These are phyloP conservation scores for Dascyllus trimaculatus DNA, from an alignment of 2,113 vertebrate genomes.

Conservation along the genomic window DNA sequence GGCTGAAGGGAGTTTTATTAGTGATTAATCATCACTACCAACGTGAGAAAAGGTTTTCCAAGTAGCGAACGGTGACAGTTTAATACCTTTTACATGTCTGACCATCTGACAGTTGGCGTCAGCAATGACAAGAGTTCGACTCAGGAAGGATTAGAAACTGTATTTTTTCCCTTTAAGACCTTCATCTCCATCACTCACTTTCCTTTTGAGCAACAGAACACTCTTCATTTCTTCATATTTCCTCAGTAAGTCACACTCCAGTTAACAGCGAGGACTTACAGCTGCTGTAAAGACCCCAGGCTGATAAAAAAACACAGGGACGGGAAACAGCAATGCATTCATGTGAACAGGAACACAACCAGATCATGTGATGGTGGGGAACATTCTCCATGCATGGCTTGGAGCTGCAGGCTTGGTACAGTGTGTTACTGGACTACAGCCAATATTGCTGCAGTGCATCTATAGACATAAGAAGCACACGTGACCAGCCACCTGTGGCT, in stretches of 20 bases:
- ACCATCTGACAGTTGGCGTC: too few relatives aligned
- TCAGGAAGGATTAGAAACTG: too few relatives aligned
- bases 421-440: background rate
- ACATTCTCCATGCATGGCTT: constrained; percentile 17
- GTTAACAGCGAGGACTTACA: background rate
- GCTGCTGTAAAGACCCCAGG: constrained; percentile 36
- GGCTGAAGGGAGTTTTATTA: too few relatives aligned
- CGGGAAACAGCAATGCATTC: constrained; percentile 19
- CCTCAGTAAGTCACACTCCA: constrained; percentile 31
- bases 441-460: background rate
- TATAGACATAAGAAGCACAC: background rate
- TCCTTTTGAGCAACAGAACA: background rate
- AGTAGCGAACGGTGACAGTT: too few relatives aligned
- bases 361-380: constrained; percentile 12
- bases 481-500: background rate
- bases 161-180: too few relatives aligned
- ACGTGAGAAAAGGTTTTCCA: too few relatives aligned
- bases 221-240: background rate
- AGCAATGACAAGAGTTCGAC: too few relatives aligned
- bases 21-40: too few relatives aligned
- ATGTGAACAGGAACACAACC: constrained; percentile 18
- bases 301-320: constrained; percentile 1
- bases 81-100: too few relatives aligned
- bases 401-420: background rate
- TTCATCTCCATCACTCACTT: too few relatives aligned